phyloP scores from a whole-genome alignment of 2,797 vertebrate species.

The Pangasius larnaudii region DNA sequence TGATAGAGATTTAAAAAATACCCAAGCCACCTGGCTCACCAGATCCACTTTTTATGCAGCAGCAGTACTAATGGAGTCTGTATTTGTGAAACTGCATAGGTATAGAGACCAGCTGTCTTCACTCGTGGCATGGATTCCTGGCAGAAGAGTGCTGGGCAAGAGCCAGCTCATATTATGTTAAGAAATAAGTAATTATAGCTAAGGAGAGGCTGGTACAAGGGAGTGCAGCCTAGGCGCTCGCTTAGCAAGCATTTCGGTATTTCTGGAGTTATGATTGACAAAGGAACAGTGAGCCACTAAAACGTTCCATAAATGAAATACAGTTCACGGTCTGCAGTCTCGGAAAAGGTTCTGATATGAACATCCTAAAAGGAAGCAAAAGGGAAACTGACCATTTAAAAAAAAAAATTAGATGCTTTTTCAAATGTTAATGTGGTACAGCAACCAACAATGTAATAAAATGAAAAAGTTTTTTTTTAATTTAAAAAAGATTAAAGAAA shows the following conservation, averaged over 20 bases:
- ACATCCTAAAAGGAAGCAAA: neutral
- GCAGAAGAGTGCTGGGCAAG: slow-evolving; percentile 63
- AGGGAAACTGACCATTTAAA: neutral
- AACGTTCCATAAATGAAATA: neutral
- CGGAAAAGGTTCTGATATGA: neutral
- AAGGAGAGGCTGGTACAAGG: slow-evolving; percentile 59
- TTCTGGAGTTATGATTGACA: slow-evolving; percentile 54
- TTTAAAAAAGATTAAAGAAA: neutral
- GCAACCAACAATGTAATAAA: neutral
- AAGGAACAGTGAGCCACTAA: slow-evolving; percentile 15
- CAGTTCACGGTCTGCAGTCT: neutral
- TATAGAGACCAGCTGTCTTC: slow-evolving; percentile 51
- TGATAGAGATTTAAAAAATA: slow-evolving; percentile 36
- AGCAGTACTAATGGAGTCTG: slow-evolving; percentile 1
- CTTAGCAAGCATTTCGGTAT: slow-evolving; percentile 46
- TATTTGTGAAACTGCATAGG: neutral
- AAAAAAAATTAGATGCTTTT: neutral
- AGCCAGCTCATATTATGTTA: slow-evolving; percentile 73
- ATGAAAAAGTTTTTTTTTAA: neutral
- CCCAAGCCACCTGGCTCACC: slow-evolving; percentile 41
- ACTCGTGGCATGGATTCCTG: slow-evolving; percentile 58
- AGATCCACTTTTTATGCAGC: neutral
- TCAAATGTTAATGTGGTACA: neutral
- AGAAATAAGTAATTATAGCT: slow-evolving; percentile 78
- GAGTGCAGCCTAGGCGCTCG: slow-evolving; percentile 50